These are phyloP conservation scores for Apodemia zela DNA, from an alignment of 2,888 invertebrate genomes.

Conservation along the genomic window DNA sequence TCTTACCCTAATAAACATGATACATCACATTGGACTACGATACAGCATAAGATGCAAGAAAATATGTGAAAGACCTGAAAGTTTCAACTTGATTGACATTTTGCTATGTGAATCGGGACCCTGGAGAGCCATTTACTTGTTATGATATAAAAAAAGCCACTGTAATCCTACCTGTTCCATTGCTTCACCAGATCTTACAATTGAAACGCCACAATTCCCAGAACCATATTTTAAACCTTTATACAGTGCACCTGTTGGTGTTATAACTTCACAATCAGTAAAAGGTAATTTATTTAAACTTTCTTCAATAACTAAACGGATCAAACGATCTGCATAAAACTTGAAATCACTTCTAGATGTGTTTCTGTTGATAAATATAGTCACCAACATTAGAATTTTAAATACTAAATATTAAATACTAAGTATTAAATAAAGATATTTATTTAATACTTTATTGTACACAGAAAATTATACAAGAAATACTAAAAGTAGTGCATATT, in stretches of 20 bases:
- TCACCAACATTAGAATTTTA: not conserved
- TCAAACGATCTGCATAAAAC: conserved; percentile 98
- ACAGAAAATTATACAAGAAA: no score
- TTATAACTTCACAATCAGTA: conserved; percentile 92
- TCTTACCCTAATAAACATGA: no score
- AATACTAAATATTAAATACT: no score
- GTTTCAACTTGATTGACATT: no score
- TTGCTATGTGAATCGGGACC: no score
- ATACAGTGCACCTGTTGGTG: conserved; percentile 95
- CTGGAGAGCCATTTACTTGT: no score
- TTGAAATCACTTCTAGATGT: conserved; percentile 97
- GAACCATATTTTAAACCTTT: conserved; percentile 96
- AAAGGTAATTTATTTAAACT: conserved; percentile 98
- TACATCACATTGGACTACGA: no score
- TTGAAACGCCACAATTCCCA: conserved; percentile 99
- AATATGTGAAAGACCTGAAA: no score
- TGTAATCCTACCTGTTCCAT: conserved; percentile 89
- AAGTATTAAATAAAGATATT: not conserved
- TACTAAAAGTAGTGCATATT: no score
- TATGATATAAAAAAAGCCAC: no score
- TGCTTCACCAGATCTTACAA: conserved; percentile 96
- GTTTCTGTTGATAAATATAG: conserved; percentile 81
- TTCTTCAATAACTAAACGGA: conserved; percentile 98
- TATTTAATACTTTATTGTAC: not conserved
- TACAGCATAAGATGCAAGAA: no score